These are phyloP conservation scores for Agrotis puta DNA, from an alignment of 2,888 invertebrate species.

Conservation along the genomic window DNA sequence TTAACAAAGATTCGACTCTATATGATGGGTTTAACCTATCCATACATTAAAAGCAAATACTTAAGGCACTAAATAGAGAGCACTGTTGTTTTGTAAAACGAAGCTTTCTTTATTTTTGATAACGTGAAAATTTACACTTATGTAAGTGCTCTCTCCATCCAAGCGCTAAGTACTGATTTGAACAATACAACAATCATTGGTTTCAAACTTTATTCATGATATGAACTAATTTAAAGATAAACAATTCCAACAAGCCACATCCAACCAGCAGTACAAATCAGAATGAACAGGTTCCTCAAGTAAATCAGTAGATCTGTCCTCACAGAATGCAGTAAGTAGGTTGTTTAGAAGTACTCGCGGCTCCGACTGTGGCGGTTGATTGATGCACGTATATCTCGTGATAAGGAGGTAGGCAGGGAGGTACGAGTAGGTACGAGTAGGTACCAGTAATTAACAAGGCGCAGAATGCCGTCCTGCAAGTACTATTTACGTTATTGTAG, in stretches of 20 bases:
- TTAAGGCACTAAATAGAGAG: background rate
- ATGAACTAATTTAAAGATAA: background rate
- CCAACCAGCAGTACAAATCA: conserved; percentile 23
- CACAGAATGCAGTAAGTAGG: conserved; percentile 62
- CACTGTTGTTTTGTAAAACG: no score
- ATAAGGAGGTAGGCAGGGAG: conserved; percentile 35
- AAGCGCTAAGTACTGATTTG: no score
- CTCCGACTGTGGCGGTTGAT: conserved; percentile 45
- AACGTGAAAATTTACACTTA: no score
- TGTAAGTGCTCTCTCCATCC: no score
- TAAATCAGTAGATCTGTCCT: conserved; percentile 63
- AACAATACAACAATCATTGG: no score
- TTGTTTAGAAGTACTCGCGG: conserved; percentile 62
- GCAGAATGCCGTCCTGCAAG: conserved; percentile 49
- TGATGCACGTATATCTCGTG: conserved; percentile 56
- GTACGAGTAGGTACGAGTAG: no score
- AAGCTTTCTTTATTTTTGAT: no score
- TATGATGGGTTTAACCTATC: conserved; percentile 1
- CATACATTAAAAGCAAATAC: background rate
- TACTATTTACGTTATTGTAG: conserved; percentile 26
- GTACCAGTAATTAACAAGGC: conserved; percentile 45
- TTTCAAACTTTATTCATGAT: background rate
- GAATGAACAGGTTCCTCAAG: conserved; percentile 49
- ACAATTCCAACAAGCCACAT: conserved; percentile 14
- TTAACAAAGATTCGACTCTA: conserved; percentile 10